Conservation (phyloP, 2,797 vertebrate genomes). For the Cynopterus sphinx region DNA sequence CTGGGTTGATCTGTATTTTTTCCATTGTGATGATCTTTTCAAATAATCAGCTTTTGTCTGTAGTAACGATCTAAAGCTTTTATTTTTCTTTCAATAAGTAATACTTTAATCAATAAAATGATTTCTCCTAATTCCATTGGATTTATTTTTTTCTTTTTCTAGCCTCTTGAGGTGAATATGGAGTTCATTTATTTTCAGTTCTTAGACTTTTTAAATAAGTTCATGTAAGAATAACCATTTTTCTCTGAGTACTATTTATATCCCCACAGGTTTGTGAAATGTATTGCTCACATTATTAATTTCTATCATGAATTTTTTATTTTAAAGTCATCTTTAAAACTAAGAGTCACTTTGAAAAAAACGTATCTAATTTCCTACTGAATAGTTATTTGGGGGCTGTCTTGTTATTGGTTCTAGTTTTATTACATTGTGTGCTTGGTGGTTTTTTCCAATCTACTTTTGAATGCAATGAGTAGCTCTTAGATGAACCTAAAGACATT, state of each 20-base stretch:
- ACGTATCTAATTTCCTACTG: not conserved
- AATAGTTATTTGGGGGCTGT: not conserved
- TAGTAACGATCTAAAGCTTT: not conserved
- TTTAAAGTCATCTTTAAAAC: slow-evolving; percentile 12
- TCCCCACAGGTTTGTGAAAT: not conserved
- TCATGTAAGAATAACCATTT: not conserved
- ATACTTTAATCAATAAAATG: not conserved
- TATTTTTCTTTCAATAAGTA: not conserved
- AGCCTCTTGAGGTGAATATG: not conserved
- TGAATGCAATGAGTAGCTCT: not conserved
- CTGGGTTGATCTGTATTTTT: not conserved
- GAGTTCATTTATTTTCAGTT: not conserved
- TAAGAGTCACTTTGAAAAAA: not conserved
- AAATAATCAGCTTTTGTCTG: not conserved
- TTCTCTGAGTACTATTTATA: not conserved
- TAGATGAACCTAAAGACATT: not conserved
- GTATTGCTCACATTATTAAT: not conserved
- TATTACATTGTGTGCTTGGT: not conserved
- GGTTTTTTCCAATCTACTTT: not conserved
- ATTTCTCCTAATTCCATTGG: not conserved
- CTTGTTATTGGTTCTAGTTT: not conserved
- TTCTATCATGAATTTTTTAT: not conserved
- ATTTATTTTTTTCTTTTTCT: not conserved
- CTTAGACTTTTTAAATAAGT: not conserved
- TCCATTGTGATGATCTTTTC: not conserved